These are phyloP conservation scores for Eulemur albifrons DNA, from an alignment of 2,797 vertebrate species.

Conservation along the genomic window DNA sequence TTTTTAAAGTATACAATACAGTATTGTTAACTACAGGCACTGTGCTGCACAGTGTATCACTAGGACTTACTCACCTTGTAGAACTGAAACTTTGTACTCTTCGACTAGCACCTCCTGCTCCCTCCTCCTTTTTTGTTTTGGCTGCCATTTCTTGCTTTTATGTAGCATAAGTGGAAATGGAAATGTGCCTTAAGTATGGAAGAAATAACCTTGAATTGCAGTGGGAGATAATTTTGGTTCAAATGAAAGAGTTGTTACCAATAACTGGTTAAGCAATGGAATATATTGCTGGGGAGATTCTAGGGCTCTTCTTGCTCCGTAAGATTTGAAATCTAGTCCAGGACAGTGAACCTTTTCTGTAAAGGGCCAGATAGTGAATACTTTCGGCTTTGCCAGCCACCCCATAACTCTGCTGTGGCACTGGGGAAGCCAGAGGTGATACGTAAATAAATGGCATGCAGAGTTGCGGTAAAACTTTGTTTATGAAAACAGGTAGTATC, in stretches of 20 bases:
- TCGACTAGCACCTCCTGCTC: background rate
- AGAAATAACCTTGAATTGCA: background rate
- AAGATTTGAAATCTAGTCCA: background rate
- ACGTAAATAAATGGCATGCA: background rate
- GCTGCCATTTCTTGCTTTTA: background rate
- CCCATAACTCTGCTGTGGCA: background rate
- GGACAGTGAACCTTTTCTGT: background rate
- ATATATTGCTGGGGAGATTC: background rate
- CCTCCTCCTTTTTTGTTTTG: background rate
- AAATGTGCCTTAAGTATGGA: background rate
- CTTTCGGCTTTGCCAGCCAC: background rate
- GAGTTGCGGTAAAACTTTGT: background rate
- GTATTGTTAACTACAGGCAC: background rate
- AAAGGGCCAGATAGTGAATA: background rate
- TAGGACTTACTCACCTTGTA: background rate
- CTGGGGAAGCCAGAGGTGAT: background rate
- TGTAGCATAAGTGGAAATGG: background rate
- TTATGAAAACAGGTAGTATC: background rate
- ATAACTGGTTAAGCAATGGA: background rate
- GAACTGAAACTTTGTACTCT: background rate
- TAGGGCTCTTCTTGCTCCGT: background rate
- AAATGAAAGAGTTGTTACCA: background rate
- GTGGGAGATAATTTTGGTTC: background rate
- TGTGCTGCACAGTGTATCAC: background rate
- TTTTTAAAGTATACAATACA: background rate